Percentiles rank a stretch among this genome's conserved stretches.
These are phyloP conservation scores for Tachysurus fulvidraco DNA, from an alignment of 2,113 vertebrate genomes.

Conservation along the genomic window DNA sequence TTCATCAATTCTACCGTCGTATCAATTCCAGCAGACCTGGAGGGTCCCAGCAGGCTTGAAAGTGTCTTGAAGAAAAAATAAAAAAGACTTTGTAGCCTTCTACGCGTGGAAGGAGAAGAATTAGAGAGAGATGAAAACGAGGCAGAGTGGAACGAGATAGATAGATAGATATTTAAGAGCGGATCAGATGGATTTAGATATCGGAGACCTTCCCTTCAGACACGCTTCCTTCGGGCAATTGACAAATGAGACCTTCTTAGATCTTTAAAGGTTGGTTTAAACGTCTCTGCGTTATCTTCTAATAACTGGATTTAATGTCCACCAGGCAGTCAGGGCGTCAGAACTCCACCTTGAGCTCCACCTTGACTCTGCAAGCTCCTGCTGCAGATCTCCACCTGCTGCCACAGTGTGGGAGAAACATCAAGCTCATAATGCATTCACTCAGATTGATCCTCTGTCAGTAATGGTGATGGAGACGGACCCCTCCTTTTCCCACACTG, in stretches of 20 bases:
- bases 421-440: conserved; percentile 51
- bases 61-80: background rate
- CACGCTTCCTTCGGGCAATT: conserved; percentile 18
- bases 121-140: conserved; percentile 2
- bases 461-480: conserved; percentile 17
- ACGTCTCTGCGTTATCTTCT: background rate
- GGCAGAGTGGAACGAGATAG: background rate
- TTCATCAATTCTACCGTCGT: conserved; percentile 5
- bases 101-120: conserved; percentile 16
- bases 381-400: conserved; percentile 32
- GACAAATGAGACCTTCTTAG: background rate
- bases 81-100: conserved; percentile 35
- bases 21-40: conserved; percentile 31
- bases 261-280: conserved; percentile 34
- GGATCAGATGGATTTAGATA: conserved; percentile 28
- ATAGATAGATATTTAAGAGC: background rate
- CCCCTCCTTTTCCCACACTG: background rate
- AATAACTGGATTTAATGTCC: conserved; percentile 25
- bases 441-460: conserved; percentile 47
- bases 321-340: background rate
- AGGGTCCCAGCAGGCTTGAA: background rate
- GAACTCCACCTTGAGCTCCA: background rate
- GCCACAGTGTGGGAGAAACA: conserved; percentile 40
- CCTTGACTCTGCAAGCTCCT: background rate
- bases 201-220: background rate